A percentile compares a stretch with the other conserved stretches of the same genome.
Evolutionary conservation across 2,797 vertebrate genomes (phyloP).

Genomic region (Prionace glauca): DNA sequence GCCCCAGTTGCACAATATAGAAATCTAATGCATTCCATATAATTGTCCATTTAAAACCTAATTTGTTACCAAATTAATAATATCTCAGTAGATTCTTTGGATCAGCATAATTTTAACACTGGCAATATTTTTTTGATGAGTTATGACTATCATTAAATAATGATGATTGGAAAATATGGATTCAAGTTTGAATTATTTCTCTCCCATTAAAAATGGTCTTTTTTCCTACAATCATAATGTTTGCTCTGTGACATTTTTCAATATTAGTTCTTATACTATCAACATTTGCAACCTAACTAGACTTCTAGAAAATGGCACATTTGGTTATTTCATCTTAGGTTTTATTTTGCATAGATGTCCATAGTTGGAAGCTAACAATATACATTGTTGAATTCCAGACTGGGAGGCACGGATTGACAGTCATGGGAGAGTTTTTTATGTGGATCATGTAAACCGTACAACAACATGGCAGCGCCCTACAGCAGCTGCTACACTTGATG

Average conservation of each 20-base stretch:
- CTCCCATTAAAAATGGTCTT: neutral
- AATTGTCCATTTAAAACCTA: neutral
- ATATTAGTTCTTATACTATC: neutral
- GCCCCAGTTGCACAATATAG: neutral
- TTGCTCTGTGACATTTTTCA: neutral
- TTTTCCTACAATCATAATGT: neutral
- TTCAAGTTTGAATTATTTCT: neutral
- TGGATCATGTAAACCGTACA: slow-evolving; percentile 89
- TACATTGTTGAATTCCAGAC: slow-evolving; percentile 60
- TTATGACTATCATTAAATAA: neutral
- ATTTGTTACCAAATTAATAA: neutral
- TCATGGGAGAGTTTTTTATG: slow-evolving; percentile 91
- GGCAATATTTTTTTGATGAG: neutral
- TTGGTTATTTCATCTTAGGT: neutral
- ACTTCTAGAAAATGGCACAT: neutral
- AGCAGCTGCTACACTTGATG: slow-evolving; percentile 65
- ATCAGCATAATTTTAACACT: neutral
- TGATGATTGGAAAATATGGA: neutral
- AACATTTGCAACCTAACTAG: neutral
- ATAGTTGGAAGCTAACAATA: neutral
- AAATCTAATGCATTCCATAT: neutral
- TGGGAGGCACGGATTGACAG: slow-evolving; percentile 97
- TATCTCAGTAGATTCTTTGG: neutral
- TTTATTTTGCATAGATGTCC: neutral
- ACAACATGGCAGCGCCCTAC: slow-evolving; percentile 93